Base-by-base conservation (phyloP, 1,140 invertebrate species). In the Drosophila guanche region DNA sequence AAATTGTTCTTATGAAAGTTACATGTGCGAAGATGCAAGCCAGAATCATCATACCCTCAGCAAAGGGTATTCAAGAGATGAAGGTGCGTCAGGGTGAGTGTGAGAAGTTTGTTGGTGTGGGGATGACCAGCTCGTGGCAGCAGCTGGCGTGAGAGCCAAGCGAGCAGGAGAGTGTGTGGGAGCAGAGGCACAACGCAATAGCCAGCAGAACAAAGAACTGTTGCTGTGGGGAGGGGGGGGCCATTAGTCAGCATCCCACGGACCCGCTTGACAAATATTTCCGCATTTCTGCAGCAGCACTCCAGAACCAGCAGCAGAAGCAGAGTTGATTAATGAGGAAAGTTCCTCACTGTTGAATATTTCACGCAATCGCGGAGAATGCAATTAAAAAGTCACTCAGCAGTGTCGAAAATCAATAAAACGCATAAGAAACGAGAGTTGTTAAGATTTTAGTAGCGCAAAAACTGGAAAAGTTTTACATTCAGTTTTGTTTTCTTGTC, bases 171-270 rank as follows among this genome's bases (percentile, higher is more conserved):
- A n/a, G 29, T 20, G 22, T n/a, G 33, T 4, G 16, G 43, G 14
- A 46, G 43, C 43, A 46, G 8, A 12, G 42, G n/a, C 14, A 46
- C 56, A 48, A 43, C 53, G 56, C 43, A 47, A 48, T 37, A 47
- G 22, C 46, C 45, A 10, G n/a, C 50, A 55, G 50, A 68, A 68
- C 65, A 68, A 68, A 68, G 65, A 68, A 68, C 65, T 47, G 65
- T 68, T 68, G 65, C 65, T 48, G 33, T 10, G 33, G 33, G 62
- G 65, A 50, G 62, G 33, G 8, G 33, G 50, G 65, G 48, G 62
- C 65, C 62, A 68, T 68, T 68, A 68, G 65, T 68, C 65, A 68
- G 65, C 37, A 14, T 27, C 42, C 23, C 33, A 12, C 45, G 14
- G 23, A 23, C 41, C 47, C 48, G 40, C 48, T 25, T 46, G 14